Conservation (phyloP, 2,888 invertebrate genomes). For the Thalpophila matura region DNA sequence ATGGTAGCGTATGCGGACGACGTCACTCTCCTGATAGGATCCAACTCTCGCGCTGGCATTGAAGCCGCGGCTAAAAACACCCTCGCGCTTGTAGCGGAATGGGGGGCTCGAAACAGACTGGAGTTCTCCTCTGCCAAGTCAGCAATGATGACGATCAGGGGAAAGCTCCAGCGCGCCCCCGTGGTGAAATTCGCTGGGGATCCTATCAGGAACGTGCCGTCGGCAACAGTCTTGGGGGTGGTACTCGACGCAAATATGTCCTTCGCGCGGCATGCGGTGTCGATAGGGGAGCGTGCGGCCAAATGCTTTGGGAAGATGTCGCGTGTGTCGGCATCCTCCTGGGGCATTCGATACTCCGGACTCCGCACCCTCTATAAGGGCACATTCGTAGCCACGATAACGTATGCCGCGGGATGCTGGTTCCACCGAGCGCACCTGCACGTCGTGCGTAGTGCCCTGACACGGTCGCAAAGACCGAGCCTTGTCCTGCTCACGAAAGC, state of each 20-base stretch:
- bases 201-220: constrained; percentile 8
- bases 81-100: not conserved
- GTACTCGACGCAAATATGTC: constrained; percentile 42
- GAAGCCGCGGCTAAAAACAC: not conserved
- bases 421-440: not conserved
- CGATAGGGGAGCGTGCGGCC: constrained; percentile 47
- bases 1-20: constrained; percentile 53
- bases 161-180: constrained; percentile 10
- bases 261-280: constrained; percentile 39
- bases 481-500: not conserved
- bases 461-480: not conserved
- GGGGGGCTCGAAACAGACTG: constrained; percentile 4
- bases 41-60: not conserved
- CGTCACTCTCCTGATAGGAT: constrained; percentile 23
- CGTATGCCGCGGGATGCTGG: constrained; percentile 25
- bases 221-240: constrained; percentile 41
- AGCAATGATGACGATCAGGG: not conserved
- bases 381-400: constrained; percentile 19
- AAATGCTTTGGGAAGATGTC: constrained; percentile 60
- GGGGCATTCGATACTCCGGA: constrained; percentile 48
- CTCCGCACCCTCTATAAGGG: constrained; percentile 10
- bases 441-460: constrained; percentile 1
- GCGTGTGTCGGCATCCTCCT: constrained; percentile 58
- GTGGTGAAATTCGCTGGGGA: constrained; percentile 3
- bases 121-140: not conserved